phyloP scores from a whole-genome alignment of 2,797 vertebrate genomes.

The Myoxocephalus aenaeus region DNA sequence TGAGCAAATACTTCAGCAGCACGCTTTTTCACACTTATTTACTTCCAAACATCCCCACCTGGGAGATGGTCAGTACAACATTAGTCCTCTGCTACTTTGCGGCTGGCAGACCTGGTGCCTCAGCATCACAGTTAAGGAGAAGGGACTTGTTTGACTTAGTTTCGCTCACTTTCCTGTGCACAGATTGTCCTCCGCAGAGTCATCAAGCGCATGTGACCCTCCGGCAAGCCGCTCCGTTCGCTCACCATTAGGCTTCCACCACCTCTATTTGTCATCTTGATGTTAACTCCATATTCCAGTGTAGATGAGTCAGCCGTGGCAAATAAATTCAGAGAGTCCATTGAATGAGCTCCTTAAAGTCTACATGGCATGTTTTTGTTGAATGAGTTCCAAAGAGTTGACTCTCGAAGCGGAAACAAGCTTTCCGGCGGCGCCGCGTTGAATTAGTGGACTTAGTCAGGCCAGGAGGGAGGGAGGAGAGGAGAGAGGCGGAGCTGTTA shows the following conservation, averaged over 20 bases:
- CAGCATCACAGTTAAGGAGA: constrained; percentile 31
- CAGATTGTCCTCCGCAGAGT: constrained; percentile 29
- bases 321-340: constrained; percentile 59
- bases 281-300: constrained; percentile 62
- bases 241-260: constrained; percentile 57
- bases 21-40: constrained; percentile 37
- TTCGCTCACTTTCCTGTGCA: constrained; percentile 28
- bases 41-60: constrained; percentile 31
- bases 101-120: constrained; percentile 49
- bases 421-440: constrained; percentile 48
- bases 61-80: constrained; percentile 38
- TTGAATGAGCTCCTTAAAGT: constrained; percentile 64
- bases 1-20: constrained; percentile 30
- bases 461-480: constrained; percentile 48
- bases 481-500: constrained; percentile 67
- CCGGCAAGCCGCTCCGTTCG: constrained; percentile 27
- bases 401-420: constrained; percentile 63
- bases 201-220: constrained; percentile 43
- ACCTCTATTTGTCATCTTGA: constrained; percentile 65
- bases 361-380: constrained; percentile 67
- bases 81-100: constrained; percentile 43
- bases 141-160: constrained; percentile 39
- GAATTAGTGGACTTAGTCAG: constrained; percentile 66
- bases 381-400: constrained; percentile 73
- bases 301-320: constrained; percentile 68